Evolutionary conservation across 2,113 vertebrate species (phyloP).

Genomic region (Lasiurus cinereus): DNA sequence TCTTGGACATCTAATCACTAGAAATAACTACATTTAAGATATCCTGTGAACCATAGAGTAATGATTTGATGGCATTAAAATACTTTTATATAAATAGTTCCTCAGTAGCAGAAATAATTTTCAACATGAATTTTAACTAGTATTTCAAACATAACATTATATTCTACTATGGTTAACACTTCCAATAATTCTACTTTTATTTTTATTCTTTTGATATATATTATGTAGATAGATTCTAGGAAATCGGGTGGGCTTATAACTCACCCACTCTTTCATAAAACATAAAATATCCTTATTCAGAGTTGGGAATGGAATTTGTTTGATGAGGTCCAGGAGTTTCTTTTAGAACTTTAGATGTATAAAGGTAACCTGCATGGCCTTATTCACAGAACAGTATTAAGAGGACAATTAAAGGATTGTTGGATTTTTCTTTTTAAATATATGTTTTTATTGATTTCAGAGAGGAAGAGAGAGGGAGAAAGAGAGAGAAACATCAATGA

Average conservation of each 20-base stretch:
- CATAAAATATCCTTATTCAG: not conserved
- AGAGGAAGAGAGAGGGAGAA: too few species aligned
- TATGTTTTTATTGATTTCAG: too few species aligned
- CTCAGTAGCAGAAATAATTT: constrained; percentile 11
- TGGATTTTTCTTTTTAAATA: constrained; percentile 26
- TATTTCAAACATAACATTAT: constrained; percentile 8
- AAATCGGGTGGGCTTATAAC: not conserved
- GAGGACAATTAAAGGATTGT: not conserved
- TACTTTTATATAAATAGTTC: constrained; percentile 5
- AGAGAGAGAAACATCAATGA: too few species aligned
- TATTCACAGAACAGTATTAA: not conserved
- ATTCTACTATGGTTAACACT: not conserved
- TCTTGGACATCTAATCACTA: not conserved
- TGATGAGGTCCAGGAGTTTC: not conserved
- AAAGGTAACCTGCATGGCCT: not conserved
- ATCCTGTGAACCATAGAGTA: not conserved
- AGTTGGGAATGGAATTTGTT: constrained; percentile 11
- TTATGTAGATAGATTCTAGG: not conserved
- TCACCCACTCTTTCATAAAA: not conserved
- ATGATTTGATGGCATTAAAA: not conserved
- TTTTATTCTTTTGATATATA: constrained; percentile 34
- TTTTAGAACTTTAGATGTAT: constrained; percentile 20
- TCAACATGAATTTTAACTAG: not conserved
- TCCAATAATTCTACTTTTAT: not conserved
- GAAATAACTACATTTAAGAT: not conserved